Evolutionary conservation across 1,140 invertebrate genomes (phyloP), one percentile per base, ranked within the genome.

Genomic region (Sesamia nonagrioides): DNA sequence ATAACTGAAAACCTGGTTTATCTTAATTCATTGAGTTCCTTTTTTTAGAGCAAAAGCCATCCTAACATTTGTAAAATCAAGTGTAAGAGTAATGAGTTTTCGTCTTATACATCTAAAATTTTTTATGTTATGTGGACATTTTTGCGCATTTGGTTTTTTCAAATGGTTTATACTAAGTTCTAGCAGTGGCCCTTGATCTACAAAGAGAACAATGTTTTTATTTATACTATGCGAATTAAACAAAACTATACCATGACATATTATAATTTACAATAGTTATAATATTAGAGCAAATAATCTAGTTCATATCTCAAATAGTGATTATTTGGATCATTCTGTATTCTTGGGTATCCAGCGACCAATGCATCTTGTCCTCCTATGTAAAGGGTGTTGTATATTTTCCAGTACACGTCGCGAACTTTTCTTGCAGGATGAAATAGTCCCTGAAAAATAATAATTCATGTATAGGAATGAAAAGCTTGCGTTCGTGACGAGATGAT

Each of bases 391-490:
- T 99, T 99, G 95, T 99, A 99, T 83, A 99, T 99, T 95, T 99
- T 99, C 99, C 99, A 99, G 92, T 99, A 99, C 0, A 99, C 99
- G 92, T 99, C 99, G 40, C 99, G 97, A 0, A 99, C 99, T 96
- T 99, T 99, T 77, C 99, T 96, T 9, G 99, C 99, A 9, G 99
- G 99, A 96, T 99, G 99, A 93, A 99, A 99, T 21, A 99, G 95
- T 66, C 99, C 99, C 97, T 99, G 95, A 74, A 17, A 69, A 6
- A 69, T 15, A 6, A 52, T 21, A 18, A 66, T 71, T 71, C 1
- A 4, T 48, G 21, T 35, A 17, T 3, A 27, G 27, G 1, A 27
- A 27, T 1, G 2, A 45, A 45, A 13, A 45, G 7, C 42, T 45
- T 13, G 42, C 13, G 8, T 40, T 40, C 8, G 5, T 40, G 37